Evolutionary conservation across 2,888 invertebrate species (phyloP), one percentile per base, ranked within the genome.

Genomic region (Microctonus hyperodae): DNA sequence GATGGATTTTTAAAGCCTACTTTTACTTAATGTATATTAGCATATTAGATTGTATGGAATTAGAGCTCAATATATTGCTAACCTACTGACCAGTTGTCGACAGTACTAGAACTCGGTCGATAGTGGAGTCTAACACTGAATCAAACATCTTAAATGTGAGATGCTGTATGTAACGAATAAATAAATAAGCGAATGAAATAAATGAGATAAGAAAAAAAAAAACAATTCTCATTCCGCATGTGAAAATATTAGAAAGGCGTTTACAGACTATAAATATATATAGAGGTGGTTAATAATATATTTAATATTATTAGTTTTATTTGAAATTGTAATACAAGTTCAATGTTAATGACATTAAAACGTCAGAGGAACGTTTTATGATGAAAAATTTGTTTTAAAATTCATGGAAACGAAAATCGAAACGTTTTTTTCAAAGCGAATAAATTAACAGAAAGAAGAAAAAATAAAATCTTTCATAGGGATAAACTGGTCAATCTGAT

Each of bases 71-170:
- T 79, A 78, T 53, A 55, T 79, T 78, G 75, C 78, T 82, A 81
- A 81, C 81, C 81, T 78, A 81, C 78, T 81, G 82, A 83, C 81
- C 80, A 77, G 81, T 78, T 80, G 20, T 25, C 33, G 25, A 25
- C 59, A 16, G 28, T 61, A 70, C 65, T 71, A 72, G 75, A 79
- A 76, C 70, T 71, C 73, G 75, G 76, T 66, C 72, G 70, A 50
- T 60, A 9, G 9, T 44, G 31, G 28, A 28, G 53, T 65, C 53
- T 59, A 62, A 40, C 69, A 53, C 61, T 44, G 56, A 56, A 35
- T 40, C 55, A 62, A n/a, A 1, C 44, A 44, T 44, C 44, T 44
- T 44, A 44, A 16, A 44, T 44, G 44, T 9, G 6, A 1, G 9
- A 7, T n/a, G 9, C 7, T 44, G 16, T 20, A 9, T 20, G 16